Conservation (phyloP, 2,113 vertebrate species). For the Sorex araneus region DNA sequence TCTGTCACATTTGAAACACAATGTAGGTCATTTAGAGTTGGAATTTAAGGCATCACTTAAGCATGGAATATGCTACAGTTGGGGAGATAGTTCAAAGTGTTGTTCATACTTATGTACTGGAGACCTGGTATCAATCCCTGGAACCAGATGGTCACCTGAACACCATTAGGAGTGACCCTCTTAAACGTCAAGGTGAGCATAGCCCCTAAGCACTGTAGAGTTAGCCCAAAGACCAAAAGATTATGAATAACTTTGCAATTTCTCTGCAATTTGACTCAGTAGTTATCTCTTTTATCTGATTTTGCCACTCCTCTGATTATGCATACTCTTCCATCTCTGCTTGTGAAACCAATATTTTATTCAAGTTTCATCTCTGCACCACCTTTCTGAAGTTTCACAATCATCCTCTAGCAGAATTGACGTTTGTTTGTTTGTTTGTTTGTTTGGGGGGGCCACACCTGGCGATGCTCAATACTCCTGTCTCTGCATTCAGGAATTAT, state of each 20-base stretch:
- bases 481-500: no score
- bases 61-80: neutral
- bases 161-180: no score
- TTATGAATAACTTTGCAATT: neutral
- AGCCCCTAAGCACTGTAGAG: no score
- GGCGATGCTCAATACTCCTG: no score
- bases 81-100: no score
- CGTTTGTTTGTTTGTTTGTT: no score
- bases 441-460: no score
- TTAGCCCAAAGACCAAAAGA: neutral
- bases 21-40: neutral
- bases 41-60: neutral
- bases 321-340: neutral
- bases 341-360: neutral
- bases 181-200: no score
- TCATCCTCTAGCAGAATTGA: neutral
- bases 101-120: no score
- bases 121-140: no score
- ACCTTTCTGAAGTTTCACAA: slow-evolving; percentile 27
- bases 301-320: neutral
- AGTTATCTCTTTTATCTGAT: neutral
- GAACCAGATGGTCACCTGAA: no score
- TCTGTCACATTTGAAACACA: neutral
- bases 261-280: neutral
- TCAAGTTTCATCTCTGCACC: neutral